These are phyloP conservation scores for Cactoblastis cactorum DNA, from an alignment of 2,888 invertebrate genomes.

Conservation along the genomic window DNA sequence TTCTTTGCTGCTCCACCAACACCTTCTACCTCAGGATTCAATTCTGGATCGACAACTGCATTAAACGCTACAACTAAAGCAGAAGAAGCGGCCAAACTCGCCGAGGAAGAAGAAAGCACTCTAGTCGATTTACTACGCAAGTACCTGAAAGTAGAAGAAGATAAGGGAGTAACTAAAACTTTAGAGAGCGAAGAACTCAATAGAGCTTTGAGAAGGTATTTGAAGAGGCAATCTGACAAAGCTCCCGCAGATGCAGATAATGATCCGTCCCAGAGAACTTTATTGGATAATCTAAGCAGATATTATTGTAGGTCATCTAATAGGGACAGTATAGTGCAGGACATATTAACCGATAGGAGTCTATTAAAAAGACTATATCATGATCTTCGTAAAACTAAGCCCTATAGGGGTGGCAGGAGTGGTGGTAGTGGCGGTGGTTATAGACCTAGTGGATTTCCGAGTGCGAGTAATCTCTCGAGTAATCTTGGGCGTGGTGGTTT, in stretches of 20 bases:
- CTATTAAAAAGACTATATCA: slow-evolving; percentile 86
- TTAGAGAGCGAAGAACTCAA: slow-evolving; percentile 82
- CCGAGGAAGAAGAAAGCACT: slow-evolving; percentile 73
- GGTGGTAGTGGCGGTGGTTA: slow-evolving; percentile 62
- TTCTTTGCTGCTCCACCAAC: slow-evolving; percentile 78
- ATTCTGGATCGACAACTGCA: slow-evolving; percentile 21
- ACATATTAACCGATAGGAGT: slow-evolving; percentile 85
- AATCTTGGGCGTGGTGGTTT: slow-evolving; percentile 47
- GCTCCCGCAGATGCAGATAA: slow-evolving; percentile 47
- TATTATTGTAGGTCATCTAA: slow-evolving; percentile 83
- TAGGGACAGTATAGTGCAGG: slow-evolving; percentile 84
- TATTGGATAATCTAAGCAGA: slow-evolving; percentile 83
- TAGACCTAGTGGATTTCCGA: slow-evolving; percentile 47
- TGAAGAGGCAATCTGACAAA: slow-evolving; percentile 60
- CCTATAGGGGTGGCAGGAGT: slow-evolving; percentile 63
- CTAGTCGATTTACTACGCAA: slow-evolving; percentile 83
- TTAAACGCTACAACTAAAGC: slow-evolving; percentile 50
- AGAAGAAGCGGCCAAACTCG: slow-evolving; percentile 43
- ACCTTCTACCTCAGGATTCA: slow-evolving; percentile 44
- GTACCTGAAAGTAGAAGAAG: slow-evolving; percentile 81
- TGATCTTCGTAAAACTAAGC: slow-evolving; percentile 84
- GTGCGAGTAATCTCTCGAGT: slow-evolving; percentile 72
- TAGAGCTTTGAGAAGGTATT: slow-evolving; percentile 81
- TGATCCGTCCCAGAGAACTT: slow-evolving; percentile 68
- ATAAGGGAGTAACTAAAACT: slow-evolving; percentile 61